Evolutionary conservation across 2,888 invertebrate species (phyloP), one percentile per base, ranked within the genome.

Genomic region (Drosophila antonietae): DNA sequence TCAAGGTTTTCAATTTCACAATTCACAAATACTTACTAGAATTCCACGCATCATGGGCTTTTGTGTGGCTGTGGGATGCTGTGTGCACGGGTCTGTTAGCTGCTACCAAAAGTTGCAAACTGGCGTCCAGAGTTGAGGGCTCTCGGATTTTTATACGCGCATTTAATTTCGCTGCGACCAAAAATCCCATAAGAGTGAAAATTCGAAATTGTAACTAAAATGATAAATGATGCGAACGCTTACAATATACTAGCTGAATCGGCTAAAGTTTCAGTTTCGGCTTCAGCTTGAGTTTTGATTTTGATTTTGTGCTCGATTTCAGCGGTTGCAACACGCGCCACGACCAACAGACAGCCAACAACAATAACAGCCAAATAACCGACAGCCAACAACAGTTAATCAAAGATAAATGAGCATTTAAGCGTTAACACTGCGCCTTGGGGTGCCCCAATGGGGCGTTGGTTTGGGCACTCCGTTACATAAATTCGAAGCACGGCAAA

Each of bases 21-120:
- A 28, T 28, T 28, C 55, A 35, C 33, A 46, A 61, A 57, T 61
- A 68, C 87, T 85, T 75, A 90, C 90, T 83, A 91, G 46, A 78
- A 90, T 77, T 81, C 81, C 85, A 80, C 99, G 99, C 99, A 86
- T 98, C 78, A 73, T 88, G 60, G 35, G 46, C 61, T 51, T 66
- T 43, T 53, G 44, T 47, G 58, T 28, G 56, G 47, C 39, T 43
- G 53, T 47, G 28, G 51, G 58, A 28, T 46, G 49, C 55, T 51
- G 70, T 33, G 15, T 33, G 15, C 33, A 20, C 43, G 66, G 69
- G 56, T 72, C 77, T 70, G 72, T 43, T 66, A 58, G 53, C 58
- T 47, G 63, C 80, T 63, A 66, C 68, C 23, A 46, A 62, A 73
- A 61, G 65, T 73, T 46, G 56, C 68, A 62, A 83, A 84, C 84